These are phyloP conservation scores for Gadus chalcogrammus DNA, from an alignment of 2,113 vertebrate genomes.

Conservation along the genomic window DNA sequence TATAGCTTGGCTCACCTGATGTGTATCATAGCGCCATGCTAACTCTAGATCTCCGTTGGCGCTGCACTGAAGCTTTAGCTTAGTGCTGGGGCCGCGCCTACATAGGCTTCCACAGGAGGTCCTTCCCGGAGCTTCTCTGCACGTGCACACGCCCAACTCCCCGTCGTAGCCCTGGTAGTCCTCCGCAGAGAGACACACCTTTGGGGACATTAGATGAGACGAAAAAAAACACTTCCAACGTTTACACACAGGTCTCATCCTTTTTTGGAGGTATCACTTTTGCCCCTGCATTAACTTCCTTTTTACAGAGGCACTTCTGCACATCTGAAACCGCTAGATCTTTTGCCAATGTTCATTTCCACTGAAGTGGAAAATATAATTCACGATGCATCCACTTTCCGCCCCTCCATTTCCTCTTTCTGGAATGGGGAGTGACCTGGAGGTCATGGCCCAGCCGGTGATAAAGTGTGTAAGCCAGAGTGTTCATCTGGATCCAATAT, in stretches of 20 bases:
- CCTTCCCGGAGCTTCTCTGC: conserved; percentile 61
- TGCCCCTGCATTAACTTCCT: not conserved
- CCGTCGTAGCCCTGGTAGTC: conserved; percentile 78
- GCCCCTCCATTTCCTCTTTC: too few species aligned
- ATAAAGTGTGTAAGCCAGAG: too few species aligned
- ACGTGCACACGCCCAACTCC: conserved; percentile 82
- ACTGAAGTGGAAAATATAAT: too few species aligned
- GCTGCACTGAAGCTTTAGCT: conserved; percentile 70
- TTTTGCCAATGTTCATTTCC: too few species aligned
- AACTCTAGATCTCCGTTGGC: conserved; percentile 58
- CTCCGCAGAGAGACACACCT: conserved; percentile 79
- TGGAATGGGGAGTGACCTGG: too few species aligned
- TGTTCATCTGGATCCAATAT: too few species aligned
- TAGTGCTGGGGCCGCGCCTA: conserved; percentile 32
- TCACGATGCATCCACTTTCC: not conserved
- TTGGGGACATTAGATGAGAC: conserved; percentile 5
- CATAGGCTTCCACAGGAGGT: conserved; percentile 67
- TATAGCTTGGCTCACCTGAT: conserved; percentile 65
- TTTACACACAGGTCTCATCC: not conserved
- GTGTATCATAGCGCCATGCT: conserved; percentile 46
- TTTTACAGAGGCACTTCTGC: not conserved
- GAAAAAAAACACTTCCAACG: not conserved
- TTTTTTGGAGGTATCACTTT: not conserved
- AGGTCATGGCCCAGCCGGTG: too few species aligned
- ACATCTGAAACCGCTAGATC: not conserved